These are phyloP conservation scores for Leptura quadrifasciata DNA, from an alignment of 2,888 invertebrate species.

Conservation along the genomic window DNA sequence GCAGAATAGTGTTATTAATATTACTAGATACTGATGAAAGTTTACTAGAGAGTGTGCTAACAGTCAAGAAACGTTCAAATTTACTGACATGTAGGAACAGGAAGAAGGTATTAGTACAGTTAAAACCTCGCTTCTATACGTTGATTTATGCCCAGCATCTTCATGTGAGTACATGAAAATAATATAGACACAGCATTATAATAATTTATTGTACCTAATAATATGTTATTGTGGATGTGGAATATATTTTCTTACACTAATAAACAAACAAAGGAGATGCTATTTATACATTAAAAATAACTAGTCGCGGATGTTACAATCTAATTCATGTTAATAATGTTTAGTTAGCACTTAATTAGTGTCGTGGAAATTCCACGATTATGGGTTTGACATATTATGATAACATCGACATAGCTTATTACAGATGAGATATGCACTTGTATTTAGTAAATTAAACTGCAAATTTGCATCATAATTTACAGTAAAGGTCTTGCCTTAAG, in stretches of 20 bases:
- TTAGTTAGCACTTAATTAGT: constrained; percentile 6
- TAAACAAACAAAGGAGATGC: constrained; percentile 19
- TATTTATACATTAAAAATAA: constrained; percentile 25
- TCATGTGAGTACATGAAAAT: background rate
- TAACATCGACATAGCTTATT: background rate
- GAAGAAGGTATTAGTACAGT: no score
- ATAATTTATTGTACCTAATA: background rate
- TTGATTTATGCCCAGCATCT: background rate
- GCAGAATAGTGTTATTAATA: no score
- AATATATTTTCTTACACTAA: constrained; percentile 24
- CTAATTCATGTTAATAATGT: constrained; percentile 29
- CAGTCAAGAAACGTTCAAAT: no score
- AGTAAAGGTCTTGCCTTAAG: background rate
- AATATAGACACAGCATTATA: no score
- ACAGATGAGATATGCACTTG: background rate
- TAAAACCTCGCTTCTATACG: no score
- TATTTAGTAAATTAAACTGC: background rate
- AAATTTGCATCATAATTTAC: background rate
- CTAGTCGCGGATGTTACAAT: constrained; percentile 31
- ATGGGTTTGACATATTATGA: background rate
- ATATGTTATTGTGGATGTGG: background rate
- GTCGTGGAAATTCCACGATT: constrained; percentile 16
- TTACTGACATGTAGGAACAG: no score
- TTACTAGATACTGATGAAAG: no score
- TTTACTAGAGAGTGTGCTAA: no score